Evolutionary conservation across 2,888 invertebrate species (phyloP).

Genomic region (Chrysolina haemoptera): DNA sequence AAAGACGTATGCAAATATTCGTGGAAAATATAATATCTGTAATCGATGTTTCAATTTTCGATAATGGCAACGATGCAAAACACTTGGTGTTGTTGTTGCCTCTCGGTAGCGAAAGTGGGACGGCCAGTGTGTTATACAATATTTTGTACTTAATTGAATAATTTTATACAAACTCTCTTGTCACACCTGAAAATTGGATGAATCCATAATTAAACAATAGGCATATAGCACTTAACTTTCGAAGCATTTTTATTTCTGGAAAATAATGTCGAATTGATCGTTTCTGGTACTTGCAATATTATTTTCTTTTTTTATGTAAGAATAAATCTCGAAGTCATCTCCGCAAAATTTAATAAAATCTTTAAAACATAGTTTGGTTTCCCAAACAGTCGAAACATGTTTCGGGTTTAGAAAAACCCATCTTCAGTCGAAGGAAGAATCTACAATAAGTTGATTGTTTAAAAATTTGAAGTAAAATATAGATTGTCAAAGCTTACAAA

Average conservation of each 20-base stretch:
- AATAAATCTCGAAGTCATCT: too few species aligned
- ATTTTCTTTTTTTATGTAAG: too few species aligned
- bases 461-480: too few species aligned
- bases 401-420: too few species aligned
- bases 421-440: too few species aligned
- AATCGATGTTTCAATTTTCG: constrained; percentile 37
- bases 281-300: too few species aligned
- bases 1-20: too few species aligned
- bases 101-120: constrained; percentile 58
- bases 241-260: not conserved
- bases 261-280: constrained; percentile 1
- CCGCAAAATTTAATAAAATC: too few species aligned
- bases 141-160: constrained; percentile 55
- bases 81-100: constrained; percentile 38
- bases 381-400: too few species aligned
- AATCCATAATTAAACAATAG: constrained; percentile 38
- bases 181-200: constrained; percentile 47
- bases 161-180: constrained; percentile 45
- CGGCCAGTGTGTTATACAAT: constrained; percentile 57
- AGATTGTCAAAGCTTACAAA: too few species aligned
- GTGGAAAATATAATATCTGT: not conserved
- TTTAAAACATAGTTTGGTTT: too few species aligned
- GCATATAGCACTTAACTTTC: constrained; percentile 2
- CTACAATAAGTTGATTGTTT: too few species aligned
- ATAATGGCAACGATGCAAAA: constrained; percentile 38